These are phyloP conservation scores for Pachyramphus minor DNA, from an alignment of 2,113 vertebrate genomes.

Conservation along the genomic window DNA sequence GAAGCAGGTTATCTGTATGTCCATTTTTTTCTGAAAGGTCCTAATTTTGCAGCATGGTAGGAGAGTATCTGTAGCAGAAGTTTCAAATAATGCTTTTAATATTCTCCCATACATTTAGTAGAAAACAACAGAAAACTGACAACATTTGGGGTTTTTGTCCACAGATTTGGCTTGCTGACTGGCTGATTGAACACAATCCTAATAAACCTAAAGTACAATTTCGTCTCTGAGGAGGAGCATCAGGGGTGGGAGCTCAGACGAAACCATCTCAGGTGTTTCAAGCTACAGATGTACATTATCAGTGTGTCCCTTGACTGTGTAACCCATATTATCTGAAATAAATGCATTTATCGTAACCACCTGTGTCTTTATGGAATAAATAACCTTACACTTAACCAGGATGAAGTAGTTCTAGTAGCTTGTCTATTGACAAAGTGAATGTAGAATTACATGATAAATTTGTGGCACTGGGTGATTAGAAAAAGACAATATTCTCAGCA, in stretches of 20 bases:
- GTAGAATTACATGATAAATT: neutral
- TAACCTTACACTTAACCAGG: neutral
- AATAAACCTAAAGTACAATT: slow-evolving; percentile 80
- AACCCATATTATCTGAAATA: neutral
- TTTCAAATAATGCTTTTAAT: neutral
- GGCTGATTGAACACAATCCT: slow-evolving; percentile 89
- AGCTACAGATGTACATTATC: neutral
- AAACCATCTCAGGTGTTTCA: neutral
- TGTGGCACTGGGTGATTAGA: neutral
- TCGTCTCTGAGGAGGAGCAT: slow-evolving; percentile 17
- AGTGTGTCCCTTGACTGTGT: neutral
- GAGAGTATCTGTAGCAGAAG: neutral
- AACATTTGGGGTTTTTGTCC: neutral
- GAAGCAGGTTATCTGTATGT: neutral
- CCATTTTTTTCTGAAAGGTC: neutral
- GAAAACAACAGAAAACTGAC: neutral
- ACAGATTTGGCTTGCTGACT: slow-evolving; percentile 92
- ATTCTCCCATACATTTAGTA: neutral
- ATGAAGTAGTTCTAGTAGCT: neutral
- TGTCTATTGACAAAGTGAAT: neutral
- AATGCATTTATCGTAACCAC: neutral
- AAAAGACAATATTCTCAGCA: neutral
- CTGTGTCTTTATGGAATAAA: neutral
- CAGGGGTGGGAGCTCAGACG: neutral
- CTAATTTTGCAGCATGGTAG: neutral